Base-by-base conservation (phyloP, 2,113 vertebrate species). In the Nestor notabilis region DNA sequence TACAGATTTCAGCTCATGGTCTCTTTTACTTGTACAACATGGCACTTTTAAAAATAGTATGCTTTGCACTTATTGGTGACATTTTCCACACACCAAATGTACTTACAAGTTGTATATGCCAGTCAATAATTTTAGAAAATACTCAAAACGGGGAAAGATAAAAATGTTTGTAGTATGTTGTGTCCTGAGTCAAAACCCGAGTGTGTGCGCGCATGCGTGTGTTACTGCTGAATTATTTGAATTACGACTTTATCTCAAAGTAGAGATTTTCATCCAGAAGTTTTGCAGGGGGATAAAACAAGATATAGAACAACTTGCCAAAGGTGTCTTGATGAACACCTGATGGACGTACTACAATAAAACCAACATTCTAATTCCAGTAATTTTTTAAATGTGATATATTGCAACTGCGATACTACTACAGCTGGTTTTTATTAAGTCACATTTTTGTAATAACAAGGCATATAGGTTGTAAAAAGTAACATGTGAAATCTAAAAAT, bases 121-220 rank as follows among this genome's bases (percentile, higher is more conserved):
- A 80, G 27, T 29, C 25, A 77, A 44, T 35, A 72, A 24, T 61
- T 81, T 29, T 70, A 87, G 17, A 70, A 89, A 81, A 49, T 3
- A 56, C 2, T 13, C 5, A 43, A 39, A 29, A 39, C 3, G 56
- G 24, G 33, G 43, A 52, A 49, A 33, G 8, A 35, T 6, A 50
- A 74, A 70, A 78, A 79, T 12, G 0, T 16, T 68, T 83, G 14
- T 7, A 29, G 7, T 24, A 15, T 60, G 9, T 15, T 72, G 6
- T 46, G n/a, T 58, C 39, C 27, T 35, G 9, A 65, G 17, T 53
- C 13, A 61, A 74, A 80, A 61, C 14, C 29, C 25, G 4, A 11
- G 17, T 18, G 8, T 23, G 18, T 49, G 16, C 16, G 1, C 28
- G 20, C 1, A 4, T 1, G 1, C 8, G 9, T 3, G 8, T 74